These are phyloP conservation scores for Nicator chloris DNA, from an alignment of 2,113 vertebrate genomes.

Conservation along the genomic window DNA sequence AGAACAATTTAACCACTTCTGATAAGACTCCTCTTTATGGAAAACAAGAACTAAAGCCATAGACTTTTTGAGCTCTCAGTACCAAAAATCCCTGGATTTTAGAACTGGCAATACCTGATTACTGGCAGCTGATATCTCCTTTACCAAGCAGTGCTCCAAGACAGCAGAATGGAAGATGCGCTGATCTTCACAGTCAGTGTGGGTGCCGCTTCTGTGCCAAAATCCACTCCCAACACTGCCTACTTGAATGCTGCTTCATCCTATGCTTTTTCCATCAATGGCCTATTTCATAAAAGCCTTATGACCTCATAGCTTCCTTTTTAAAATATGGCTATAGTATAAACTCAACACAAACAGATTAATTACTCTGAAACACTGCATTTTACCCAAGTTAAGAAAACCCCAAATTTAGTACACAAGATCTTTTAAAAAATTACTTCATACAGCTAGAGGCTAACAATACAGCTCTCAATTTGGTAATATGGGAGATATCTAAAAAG, in stretches of 20 bases:
- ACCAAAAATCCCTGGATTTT: not conserved
- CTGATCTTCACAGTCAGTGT: not conserved
- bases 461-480: not conserved
- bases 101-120: not conserved
- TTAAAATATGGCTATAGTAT: not conserved
- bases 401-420: not conserved
- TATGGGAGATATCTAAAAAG: not conserved
- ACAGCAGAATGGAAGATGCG: not conserved
- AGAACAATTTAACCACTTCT: not conserved
- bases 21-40: not conserved
- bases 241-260: conserved; percentile 20
- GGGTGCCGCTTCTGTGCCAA: not conserved
- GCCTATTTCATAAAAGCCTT: conserved; percentile 24
- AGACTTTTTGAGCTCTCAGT: not conserved
- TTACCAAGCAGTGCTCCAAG: not conserved
- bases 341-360: not conserved
- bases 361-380: not conserved
- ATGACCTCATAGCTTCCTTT: conserved; percentile 14
- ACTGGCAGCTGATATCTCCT: not conserved
- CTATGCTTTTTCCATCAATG: conserved; percentile 20
- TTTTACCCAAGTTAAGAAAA: not conserved
- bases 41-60: not conserved
- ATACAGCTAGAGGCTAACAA: not conserved
- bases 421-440: not conserved
- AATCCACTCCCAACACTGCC: not conserved